These are phyloP conservation scores for Drosophila varians DNA, from an alignment of 1,140 invertebrate species.

Conservation along the genomic window DNA sequence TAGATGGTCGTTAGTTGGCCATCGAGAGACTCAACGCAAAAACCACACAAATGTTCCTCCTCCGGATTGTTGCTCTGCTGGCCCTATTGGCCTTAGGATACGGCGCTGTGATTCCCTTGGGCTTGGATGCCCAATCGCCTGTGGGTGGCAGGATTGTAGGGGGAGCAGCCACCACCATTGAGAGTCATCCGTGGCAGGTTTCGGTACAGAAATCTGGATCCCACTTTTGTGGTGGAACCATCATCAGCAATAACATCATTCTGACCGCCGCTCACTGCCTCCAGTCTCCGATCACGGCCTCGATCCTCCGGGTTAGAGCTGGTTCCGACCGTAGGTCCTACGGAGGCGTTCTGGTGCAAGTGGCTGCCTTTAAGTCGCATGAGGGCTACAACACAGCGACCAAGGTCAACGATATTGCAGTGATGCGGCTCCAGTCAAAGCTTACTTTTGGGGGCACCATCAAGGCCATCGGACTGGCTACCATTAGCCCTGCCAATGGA, in stretches of 20 bases:
- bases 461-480: conserved; percentile 73
- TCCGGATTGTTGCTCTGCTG: conserved; percentile 19
- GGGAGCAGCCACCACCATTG: conserved; percentile 39
- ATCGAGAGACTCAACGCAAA: neutral
- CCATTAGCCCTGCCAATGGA: conserved; percentile 41
- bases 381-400: conserved; percentile 31
- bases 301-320: conserved; percentile 43
- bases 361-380: conserved; percentile 47
- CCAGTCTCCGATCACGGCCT: conserved; percentile 9
- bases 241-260: conserved; percentile 84
- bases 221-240: conserved; percentile 85
- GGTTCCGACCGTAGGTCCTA: conserved; percentile 33
- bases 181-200: conserved; percentile 56
- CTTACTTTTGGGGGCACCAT: conserved; percentile 77
- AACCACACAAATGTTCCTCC: conserved; percentile 24
- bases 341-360: conserved; percentile 49
- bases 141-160: conserved; percentile 65
- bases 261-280: conserved; percentile 63
- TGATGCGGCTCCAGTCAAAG: conserved; percentile 80
- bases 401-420: conserved; percentile 84
- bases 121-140: conserved; percentile 7
- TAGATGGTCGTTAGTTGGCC: conserved; percentile 5
- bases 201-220: conserved; percentile 54
- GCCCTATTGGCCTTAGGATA: conserved; percentile 14
- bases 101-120: conserved; percentile 34